A percentile compares a stretch with the other conserved stretches of the same genome.
phyloP scores from a whole-genome alignment of 2,113 vertebrate species.

The Caloenas nicobarica region DNA sequence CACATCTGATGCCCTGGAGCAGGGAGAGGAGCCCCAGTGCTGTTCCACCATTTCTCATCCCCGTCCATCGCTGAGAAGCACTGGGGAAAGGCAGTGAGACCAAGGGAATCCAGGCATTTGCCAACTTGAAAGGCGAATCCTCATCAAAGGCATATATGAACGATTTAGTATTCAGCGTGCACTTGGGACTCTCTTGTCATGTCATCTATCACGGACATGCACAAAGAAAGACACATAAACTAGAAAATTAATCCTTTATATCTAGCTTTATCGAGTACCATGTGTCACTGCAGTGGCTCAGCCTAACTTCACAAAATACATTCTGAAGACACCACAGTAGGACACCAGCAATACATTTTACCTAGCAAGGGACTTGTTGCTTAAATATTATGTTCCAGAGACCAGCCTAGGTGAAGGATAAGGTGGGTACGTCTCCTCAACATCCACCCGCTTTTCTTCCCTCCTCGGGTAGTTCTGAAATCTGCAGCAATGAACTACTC shows the following conservation, averaged over 20 bases:
- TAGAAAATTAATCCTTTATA: conserved; percentile 28
- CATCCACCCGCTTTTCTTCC: not conserved
- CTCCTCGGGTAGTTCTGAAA: not conserved
- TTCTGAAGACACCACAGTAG: not conserved
- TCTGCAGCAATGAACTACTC: not conserved
- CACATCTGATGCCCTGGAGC: not conserved
- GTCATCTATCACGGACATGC: not conserved
- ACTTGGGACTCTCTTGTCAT: not conserved
- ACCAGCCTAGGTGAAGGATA: not conserved
- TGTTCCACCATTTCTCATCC: not conserved
- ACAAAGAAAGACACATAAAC: conserved; percentile 8
- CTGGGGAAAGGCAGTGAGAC: not conserved
- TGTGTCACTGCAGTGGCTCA: not conserved
- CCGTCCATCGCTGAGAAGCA: not conserved
- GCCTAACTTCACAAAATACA: not conserved
- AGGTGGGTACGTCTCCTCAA: not conserved
- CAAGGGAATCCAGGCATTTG: not conserved
- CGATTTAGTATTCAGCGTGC: not conserved
- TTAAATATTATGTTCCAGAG: not conserved
- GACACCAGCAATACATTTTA: not conserved
- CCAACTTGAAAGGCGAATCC: not conserved
- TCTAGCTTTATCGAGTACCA: not conserved
- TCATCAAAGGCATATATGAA: not conserved
- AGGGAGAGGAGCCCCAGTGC: not conserved
- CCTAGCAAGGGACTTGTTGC: not conserved